Evolutionary conservation across 2,113 vertebrate genomes (phyloP).

Genomic region (Monopterus albus): DNA sequence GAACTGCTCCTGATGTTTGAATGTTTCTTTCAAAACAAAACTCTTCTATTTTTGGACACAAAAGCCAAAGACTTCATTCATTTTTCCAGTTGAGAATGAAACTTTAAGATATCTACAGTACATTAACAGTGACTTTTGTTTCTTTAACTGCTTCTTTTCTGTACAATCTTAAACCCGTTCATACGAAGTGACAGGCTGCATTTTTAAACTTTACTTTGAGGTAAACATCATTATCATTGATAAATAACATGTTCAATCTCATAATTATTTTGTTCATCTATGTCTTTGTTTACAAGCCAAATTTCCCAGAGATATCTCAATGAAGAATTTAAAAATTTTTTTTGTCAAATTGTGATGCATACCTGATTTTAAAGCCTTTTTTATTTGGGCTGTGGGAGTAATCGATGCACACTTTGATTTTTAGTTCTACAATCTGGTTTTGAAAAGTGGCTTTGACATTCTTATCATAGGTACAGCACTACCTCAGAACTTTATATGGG

Average conservation of each 20-base stretch:
- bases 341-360: slow-evolving; percentile 10
- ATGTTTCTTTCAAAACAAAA: slow-evolving; percentile 62
- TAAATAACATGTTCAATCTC: slow-evolving; percentile 45
- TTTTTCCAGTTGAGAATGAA: slow-evolving; percentile 44
- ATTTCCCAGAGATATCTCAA: slow-evolving; percentile 42
- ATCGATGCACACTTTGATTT: slow-evolving; percentile 22
- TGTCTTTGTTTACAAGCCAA: slow-evolving; percentile 77
- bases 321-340: background rate
- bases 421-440: slow-evolving; percentile 40
- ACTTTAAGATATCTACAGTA: slow-evolving; percentile 35
- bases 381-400: background rate
- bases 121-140: slow-evolving; percentile 32
- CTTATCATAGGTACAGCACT: slow-evolving; percentile 75
- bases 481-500: slow-evolving; percentile 76
- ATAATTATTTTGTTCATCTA: slow-evolving; percentile 48
- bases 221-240: slow-evolving; percentile 57
- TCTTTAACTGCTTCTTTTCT: slow-evolving; percentile 15
- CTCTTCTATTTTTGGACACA: slow-evolving; percentile 60
- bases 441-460: slow-evolving; percentile 63
- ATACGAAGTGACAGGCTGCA: slow-evolving; percentile 31
- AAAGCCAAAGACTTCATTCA: slow-evolving; percentile 79
- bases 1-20: slow-evolving; percentile 54
- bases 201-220: slow-evolving; percentile 41
- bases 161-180: slow-evolving; percentile 66
- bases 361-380: slow-evolving; percentile 8